phyloP scores from a whole-genome alignment of 2,113 vertebrate genomes.

The Serilophus lunatus region DNA sequence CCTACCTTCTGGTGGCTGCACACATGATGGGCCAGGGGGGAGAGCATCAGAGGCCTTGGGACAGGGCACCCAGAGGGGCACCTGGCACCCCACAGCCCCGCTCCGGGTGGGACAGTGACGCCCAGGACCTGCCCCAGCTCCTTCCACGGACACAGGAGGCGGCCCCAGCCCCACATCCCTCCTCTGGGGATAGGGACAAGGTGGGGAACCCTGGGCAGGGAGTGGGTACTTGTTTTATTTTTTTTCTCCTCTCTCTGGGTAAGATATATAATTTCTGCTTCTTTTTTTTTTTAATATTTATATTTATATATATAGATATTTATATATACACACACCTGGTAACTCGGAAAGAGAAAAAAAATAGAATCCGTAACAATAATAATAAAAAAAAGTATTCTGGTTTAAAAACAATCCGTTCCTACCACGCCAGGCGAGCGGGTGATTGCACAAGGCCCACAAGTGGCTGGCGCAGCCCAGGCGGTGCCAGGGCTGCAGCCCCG shows the following conservation, averaged over 20 bases:
- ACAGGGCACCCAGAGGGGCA: background rate
- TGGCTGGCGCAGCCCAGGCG: conserved; percentile 51
- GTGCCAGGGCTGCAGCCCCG: background rate
- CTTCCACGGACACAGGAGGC: background rate
- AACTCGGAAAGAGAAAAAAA: conserved; percentile 80
- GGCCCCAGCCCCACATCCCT: background rate
- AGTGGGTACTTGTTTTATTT: no score
- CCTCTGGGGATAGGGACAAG: background rate
- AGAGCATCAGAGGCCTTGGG: background rate
- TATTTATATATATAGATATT: conserved; percentile 75
- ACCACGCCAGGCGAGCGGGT: conserved; percentile 69
- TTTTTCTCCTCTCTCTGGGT: conserved; percentile 62
- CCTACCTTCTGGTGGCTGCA: background rate
- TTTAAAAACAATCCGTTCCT: conserved; percentile 81
- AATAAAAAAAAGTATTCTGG: conserved; percentile 83
- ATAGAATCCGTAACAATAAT: conserved; percentile 84
- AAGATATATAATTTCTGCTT: conserved; percentile 73
- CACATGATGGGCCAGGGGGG: background rate
- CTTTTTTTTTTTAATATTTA: conserved; percentile 69
- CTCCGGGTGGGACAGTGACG: background rate
- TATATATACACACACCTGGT: conserved; percentile 78
- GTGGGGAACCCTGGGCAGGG: background rate
- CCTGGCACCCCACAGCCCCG: background rate
- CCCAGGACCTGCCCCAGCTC: background rate
- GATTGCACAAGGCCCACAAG: conserved; percentile 77